Evolutionary conservation across 2,888 invertebrate species (phyloP).

Genomic region (Schizotus pectinicornis): DNA sequence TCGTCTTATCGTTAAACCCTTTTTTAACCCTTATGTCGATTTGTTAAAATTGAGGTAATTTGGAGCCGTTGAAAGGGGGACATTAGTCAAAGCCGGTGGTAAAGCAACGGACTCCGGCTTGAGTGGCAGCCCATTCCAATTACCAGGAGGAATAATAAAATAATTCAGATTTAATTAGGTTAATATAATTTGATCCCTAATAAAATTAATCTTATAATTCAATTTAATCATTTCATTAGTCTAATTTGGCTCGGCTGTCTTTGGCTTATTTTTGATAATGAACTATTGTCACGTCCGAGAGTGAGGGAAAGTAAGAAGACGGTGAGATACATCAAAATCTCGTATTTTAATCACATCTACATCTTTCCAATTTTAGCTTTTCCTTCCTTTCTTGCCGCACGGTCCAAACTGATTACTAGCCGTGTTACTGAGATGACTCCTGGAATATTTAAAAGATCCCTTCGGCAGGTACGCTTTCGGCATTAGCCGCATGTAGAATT

Average conservation of each 20-base stretch:
- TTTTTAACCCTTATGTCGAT: too few relatives aligned
- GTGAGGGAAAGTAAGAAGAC: slow-evolving; percentile 11
- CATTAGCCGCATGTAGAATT: too few relatives aligned
- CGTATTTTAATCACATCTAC: slow-evolving; percentile 40
- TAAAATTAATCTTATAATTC: slow-evolving; percentile 36
- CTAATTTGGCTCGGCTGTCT: slow-evolving; percentile 29
- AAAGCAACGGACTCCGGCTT: too few relatives aligned
- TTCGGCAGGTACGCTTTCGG: slow-evolving; percentile 4
- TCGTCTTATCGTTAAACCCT: too few relatives aligned
- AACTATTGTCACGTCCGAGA: slow-evolving; percentile 37
- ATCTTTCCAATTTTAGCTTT: slow-evolving; percentile 35
- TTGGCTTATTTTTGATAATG: slow-evolving; percentile 37
- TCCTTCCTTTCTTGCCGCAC: slow-evolving; percentile 28
- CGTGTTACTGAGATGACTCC: slow-evolving; percentile 20
- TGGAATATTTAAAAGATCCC: slow-evolving; percentile 32
- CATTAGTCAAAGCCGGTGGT: too few relatives aligned
- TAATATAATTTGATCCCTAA: slow-evolving; percentile 33
- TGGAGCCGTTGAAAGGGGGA: too few relatives aligned
- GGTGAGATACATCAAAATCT: slow-evolving; percentile 27
- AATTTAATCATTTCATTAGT: slow-evolving; percentile 39
- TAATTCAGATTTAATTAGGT: slow-evolving; percentile 33
- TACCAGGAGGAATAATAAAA: slow-evolving; percentile 18
- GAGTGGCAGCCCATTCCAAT: too few relatives aligned
- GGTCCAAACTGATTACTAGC: slow-evolving; percentile 17
- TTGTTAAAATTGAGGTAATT: too few relatives aligned